Conservation (phyloP, 2,888 invertebrate genomes). For the Pycnomerus fuliginosus region DNA sequence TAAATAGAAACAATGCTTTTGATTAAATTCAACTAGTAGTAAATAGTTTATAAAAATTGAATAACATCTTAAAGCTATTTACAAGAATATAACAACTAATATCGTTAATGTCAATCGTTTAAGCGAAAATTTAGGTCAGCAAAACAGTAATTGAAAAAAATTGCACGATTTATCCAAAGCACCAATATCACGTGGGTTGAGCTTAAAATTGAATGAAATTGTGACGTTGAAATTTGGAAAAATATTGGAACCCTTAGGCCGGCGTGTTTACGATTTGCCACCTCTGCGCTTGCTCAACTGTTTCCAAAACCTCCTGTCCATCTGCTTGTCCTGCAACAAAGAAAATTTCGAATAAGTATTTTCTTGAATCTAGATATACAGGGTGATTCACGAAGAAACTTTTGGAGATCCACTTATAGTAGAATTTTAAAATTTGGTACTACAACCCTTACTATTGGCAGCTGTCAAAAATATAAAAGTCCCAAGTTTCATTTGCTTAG, state of each 20-base stretch:
- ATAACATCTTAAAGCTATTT: constrained; percentile 35
- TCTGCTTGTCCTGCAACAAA: constrained; percentile 66
- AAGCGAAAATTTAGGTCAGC: constrained; percentile 32
- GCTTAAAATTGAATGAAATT: constrained; percentile 28
- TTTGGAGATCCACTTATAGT: too few relatives aligned
- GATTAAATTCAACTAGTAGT: constrained; percentile 22
- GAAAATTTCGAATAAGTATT: constrained; percentile 9
- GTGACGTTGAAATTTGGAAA: constrained; percentile 14
- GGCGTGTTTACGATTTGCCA: constrained; percentile 38
- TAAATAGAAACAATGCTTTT: constrained; percentile 26
- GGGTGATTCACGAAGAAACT: too few relatives aligned
- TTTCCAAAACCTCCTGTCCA: constrained; percentile 79
- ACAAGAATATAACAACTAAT: constrained; percentile 23
- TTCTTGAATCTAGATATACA: too few relatives aligned
- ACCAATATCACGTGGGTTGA: constrained; percentile 41
- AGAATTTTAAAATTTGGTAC: too few relatives aligned
- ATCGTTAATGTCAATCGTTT: constrained; percentile 33
- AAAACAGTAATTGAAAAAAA: constrained; percentile 24
- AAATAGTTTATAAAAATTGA: constrained; percentile 34
- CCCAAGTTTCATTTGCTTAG: too few relatives aligned
- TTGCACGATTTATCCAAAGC: constrained; percentile 31
- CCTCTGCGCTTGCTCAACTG: constrained; percentile 70
- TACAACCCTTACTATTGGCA: too few relatives aligned
- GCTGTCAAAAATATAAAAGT: too few relatives aligned
- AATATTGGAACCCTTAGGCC: constrained; percentile 31